Evolutionary conservation across 2,888 invertebrate species (phyloP), one percentile per base, ranked within the genome.

Genomic region (Euzetes globulus): DNA sequence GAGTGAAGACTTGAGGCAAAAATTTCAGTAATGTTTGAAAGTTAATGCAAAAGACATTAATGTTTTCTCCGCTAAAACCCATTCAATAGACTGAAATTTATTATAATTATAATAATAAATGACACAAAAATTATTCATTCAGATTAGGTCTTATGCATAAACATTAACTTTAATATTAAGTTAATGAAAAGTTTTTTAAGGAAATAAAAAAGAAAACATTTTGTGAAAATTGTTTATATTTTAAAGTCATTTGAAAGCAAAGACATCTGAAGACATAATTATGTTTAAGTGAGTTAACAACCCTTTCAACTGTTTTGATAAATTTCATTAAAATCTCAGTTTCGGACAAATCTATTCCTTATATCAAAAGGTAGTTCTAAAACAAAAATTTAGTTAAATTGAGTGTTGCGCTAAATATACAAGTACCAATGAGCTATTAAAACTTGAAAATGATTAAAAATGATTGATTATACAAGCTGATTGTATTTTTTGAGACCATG

Each of bases 71-170:
- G 19, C 41, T 50, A n/a, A 50, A 50, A 50, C 50, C 50, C n/a
- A 50, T 50, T 50, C n/a, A 50, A 50, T 50, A 50, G 15, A 47
- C 4, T 50, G 17, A 19, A 50, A 50, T 50, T 50, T 50, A 50
- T 50, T 50, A 50, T 50, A 50, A 50, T 50, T 50, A 50, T 50
- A 50, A 50, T 50, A 50, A 50, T n/a, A 50, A 50, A 50, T 50
- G 50, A 50, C n/a, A 50, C 7, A 17, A 19, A 50, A 50, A 19
- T 50, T 50, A 50, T 50, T 50, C 50, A 50, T 50, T 50, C 50
- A 50, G n/a, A 50, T 50, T 50, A 50, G 4, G n/a, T 50, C n/a
- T 50, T 50, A 50, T 50, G 50, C 50, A 50, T 47, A 50, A 50
- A 50, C 50, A 50, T 50, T 50, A 50, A 50, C 50, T 50, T 50